Evolutionary conservation across 2,888 invertebrate species (phyloP), one percentile per base, ranked within the genome.

Genomic region (Acrobasis consociella): DNA sequence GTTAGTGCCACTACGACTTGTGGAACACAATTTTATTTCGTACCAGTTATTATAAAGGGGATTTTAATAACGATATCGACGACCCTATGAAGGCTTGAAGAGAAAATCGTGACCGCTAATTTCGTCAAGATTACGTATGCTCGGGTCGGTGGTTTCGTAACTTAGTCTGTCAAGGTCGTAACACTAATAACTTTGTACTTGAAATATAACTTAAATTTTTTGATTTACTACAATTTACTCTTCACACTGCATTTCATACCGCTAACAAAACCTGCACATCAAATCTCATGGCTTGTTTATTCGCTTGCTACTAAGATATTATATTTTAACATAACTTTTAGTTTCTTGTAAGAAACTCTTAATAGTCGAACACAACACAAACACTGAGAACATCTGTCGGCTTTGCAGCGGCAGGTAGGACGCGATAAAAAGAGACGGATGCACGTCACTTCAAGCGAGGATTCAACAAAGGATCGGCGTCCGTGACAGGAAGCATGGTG

Each of bases 401-500:
- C 67, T 76, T 75, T 72, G 77, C 83, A 80, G 82, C 76, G 72
- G 77, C 84, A 80, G 83, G 80, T 81, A 81, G 71, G 80, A 75
- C 80, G 83, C 75, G 87, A 84, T 81, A 76, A 86, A 91, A 87
- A 89, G 89, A 86, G 89, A 91, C 87, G 80, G 84, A 78, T 83
- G 79, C 83, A 86, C 80, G 83, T 85, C 86, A 88, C 78, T 82
- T 76, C 73, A 62, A 69, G 77, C 76, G 83, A 88, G 86, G 88
- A 87, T 85, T 83, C 86, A 85, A 89, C 89, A 88, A 88, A 88
- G 89, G 87, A 87, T 85, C 77, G 80, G 77, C 80, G 79, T 78
- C 78, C 74, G 81, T 80, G 85, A 81, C 83, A 86, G 89, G 87
- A 87, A 85, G 84, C 87, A 73, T 79, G 78, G 81, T 80, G 74